Base-by-base conservation (phyloP, 2,797 vertebrate species). In the Protonibea diacanthus region DNA sequence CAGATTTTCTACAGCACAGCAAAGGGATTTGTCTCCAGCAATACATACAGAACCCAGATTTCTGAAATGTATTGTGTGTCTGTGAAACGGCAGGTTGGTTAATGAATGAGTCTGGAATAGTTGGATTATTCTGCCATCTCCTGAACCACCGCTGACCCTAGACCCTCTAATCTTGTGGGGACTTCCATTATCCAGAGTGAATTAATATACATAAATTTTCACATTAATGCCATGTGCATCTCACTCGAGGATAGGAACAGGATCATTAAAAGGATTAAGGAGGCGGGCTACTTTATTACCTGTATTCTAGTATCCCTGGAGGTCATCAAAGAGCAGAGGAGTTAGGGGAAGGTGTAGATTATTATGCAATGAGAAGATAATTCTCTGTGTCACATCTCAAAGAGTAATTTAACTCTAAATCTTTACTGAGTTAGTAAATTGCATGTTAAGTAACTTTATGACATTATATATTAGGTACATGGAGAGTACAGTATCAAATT, bases 201-300 rank as follows among this genome's bases (percentile, higher is more conserved):
- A 78, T 79, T 81, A 58, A 75, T 79, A 64, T 70, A 27, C 21
- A 80, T 82, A 82, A 44, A 70, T 70, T 53, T 80, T 76, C 52
- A 74, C 51, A 76, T 78, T 80, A 68, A 78, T 75, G 58, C 33
- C 61, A 55, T 71, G 25, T 51, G 68, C 57, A 60, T 81, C 47
- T 51, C 14, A 68, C 20, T 48, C 1, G 38, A 48, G 27, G 59
- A 57, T 21, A 18, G 33, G 27, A 60, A 48, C 49, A 23, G 14
- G 48, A 75, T 79, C 72, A 78, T 78, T 71, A 63, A 69, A 67
- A 40, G 51, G 71, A 80, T 78, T 74, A 81, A 76, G 40, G 17
- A 63, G 38, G 70, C 57, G 10, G 29, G 40, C 53, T 55, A 29
- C 57, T 59, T 81, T 72, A 78, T 66, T 78, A 56, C 51, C 52